Percentiles rank a stretch among this genome's conserved stretches.
Evolutionary conservation across 2,113 vertebrate species (phyloP).

Genomic region (Macquaria ambigua): DNA sequence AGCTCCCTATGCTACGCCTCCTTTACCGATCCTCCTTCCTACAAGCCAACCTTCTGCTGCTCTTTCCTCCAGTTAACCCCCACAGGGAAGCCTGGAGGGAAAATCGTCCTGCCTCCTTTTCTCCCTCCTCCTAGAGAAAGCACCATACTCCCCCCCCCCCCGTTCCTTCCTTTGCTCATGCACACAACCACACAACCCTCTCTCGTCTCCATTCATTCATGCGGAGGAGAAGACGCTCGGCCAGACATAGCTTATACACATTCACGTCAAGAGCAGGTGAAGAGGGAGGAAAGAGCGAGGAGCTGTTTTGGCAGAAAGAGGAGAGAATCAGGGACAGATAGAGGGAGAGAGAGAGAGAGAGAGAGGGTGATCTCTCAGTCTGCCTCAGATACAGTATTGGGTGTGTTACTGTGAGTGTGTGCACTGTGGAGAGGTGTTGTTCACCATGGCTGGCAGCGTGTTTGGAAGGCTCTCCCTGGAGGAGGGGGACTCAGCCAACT

Average conservation of each 20-base stretch:
- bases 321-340: constrained; percentile 43
- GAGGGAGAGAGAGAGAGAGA: constrained; percentile 13
- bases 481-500: constrained; percentile 84
- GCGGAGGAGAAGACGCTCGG: constrained; percentile 63
- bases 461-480: constrained; percentile 86
- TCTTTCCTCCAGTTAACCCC: constrained; percentile 53
- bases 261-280: constrained; percentile 76
- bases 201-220: constrained; percentile 74
- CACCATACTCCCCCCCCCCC: constrained; percentile 53
- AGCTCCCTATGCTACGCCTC: neutral
- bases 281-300: constrained; percentile 53
- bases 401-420: constrained; percentile 63
- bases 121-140: constrained; percentile 54
- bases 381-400: constrained; percentile 64
- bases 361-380: constrained; percentile 4
- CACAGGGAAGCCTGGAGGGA: constrained; percentile 57
- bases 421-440: constrained; percentile 62
- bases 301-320: constrained; percentile 49
- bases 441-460: constrained; percentile 85
- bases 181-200: constrained; percentile 61
- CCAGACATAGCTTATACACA: constrained; percentile 66
- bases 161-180: constrained; percentile 29
- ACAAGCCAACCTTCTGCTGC: constrained; percentile 46
- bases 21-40: constrained; percentile 27
- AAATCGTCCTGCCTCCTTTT: constrained; percentile 42